Conservation (phyloP, 1,140 invertebrate genomes). For the Liolophura sinensis region DNA sequence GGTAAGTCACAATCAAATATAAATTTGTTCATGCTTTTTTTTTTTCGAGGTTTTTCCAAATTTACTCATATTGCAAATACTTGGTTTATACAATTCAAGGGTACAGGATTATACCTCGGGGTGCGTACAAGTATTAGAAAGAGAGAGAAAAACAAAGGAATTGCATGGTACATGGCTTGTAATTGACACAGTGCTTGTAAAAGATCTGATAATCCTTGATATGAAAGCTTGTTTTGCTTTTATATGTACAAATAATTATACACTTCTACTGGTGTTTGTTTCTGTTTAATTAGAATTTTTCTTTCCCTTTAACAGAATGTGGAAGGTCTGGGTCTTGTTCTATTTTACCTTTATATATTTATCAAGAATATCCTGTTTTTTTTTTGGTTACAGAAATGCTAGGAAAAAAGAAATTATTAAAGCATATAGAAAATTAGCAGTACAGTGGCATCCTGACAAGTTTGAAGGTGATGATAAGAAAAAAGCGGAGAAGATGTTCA, state of each 20-base stretch:
- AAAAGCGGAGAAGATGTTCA: conserved; percentile 95
- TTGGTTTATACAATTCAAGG: too few relatives aligned
- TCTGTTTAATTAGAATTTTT: neutral
- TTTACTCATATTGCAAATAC: too few relatives aligned
- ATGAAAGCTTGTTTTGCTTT: too few relatives aligned
- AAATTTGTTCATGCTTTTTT: conserved; percentile 3
- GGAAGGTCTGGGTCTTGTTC: neutral
- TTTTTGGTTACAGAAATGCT: conserved; percentile 68
- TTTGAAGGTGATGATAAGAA: conserved; percentile 89
- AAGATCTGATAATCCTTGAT: neutral
- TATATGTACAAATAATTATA: too few relatives aligned
- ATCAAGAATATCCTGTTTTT: neutral
- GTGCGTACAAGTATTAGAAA: too few relatives aligned
- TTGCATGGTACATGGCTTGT: too few relatives aligned
- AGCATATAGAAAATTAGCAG: conserved; percentile 95
- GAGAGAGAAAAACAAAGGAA: too few relatives aligned
- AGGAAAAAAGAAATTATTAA: conserved; percentile 92
- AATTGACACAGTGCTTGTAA: too few relatives aligned
- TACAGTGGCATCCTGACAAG: conserved; percentile 99
- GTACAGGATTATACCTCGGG: too few relatives aligned
- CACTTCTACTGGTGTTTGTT: neutral
- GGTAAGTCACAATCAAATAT: conserved; percentile 53
- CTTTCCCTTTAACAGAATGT: neutral
- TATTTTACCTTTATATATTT: conserved; percentile 4
- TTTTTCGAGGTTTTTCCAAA: too few relatives aligned